Evolutionary conservation across 2,797 vertebrate genomes (phyloP).

Genomic region (Muscicapa comitata): DNA sequence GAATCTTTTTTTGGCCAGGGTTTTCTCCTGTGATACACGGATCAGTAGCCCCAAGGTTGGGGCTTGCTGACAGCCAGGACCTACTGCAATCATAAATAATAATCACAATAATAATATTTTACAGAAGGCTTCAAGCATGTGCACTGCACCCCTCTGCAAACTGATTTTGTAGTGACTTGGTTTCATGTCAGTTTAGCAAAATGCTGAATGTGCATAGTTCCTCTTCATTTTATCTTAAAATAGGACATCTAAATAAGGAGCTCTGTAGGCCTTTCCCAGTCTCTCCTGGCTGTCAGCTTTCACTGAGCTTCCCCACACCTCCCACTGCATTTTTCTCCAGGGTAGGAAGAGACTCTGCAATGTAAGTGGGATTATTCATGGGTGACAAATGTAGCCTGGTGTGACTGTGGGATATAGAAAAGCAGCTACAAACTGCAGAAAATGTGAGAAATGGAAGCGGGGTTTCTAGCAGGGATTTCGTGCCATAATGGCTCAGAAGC

Average conservation of each 20-base stretch:
- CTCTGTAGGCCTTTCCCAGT: conserved; percentile 65
- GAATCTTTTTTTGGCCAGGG: neutral
- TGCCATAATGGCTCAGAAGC: neutral
- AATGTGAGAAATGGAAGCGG: neutral
- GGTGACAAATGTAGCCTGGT: conserved; percentile 50
- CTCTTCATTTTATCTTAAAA: conserved; percentile 60
- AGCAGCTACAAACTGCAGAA: conserved; percentile 47
- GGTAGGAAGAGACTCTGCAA: conserved; percentile 62
- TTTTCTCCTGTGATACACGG: neutral
- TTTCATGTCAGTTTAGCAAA: conserved; percentile 61
- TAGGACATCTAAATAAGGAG: conserved; percentile 57
- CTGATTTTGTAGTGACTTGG: conserved; percentile 31
- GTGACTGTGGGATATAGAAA: conserved; percentile 31
- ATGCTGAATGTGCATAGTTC: conserved; percentile 64
- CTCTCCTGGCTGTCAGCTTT: conserved; percentile 68
- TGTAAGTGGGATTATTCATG: conserved; percentile 61
- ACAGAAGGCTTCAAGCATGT: neutral
- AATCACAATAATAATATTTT: neutral
- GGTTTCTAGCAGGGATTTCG: neutral
- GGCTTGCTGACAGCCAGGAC: neutral
- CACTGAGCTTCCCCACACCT: conserved; percentile 66
- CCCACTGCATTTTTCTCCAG: conserved; percentile 61
- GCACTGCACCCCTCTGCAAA: conserved; percentile 5
- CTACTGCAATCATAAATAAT: neutral
- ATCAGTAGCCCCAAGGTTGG: neutral